A percentile compares a stretch with the other conserved stretches of the same genome.
Evolutionary conservation across 2,888 invertebrate genomes (phyloP).

Genomic region (Bellardia bayeri): DNA sequence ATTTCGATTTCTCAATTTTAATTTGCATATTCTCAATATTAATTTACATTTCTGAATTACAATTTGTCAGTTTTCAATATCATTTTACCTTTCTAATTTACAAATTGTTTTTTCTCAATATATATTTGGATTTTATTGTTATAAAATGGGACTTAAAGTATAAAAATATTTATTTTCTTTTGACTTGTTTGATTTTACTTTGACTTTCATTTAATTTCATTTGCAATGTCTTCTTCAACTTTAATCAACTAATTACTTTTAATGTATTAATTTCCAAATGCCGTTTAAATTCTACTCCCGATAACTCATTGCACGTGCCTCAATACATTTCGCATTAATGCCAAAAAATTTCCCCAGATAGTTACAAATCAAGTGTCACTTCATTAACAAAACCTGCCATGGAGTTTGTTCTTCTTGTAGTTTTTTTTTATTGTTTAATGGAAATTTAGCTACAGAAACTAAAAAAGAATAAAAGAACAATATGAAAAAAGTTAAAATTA

Average conservation of each 20-base stretch:
- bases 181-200: too few species aligned
- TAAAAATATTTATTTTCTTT: too few species aligned
- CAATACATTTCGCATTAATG: constrained; percentile 60
- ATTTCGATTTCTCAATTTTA: neutral
- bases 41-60: neutral
- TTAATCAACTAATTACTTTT: constrained; percentile 56
- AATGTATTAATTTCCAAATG: constrained; percentile 23
- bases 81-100: neutral
- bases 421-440: neutral
- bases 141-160: too few species aligned
- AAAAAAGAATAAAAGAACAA: neutral
- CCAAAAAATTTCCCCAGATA: constrained; percentile 52
- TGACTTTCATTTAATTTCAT: too few species aligned
- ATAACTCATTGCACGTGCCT: constrained; percentile 40
- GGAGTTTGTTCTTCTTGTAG: neutral
- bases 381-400: constrained; percentile 18
- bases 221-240: neutral
- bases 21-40: neutral
- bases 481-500: neutral
- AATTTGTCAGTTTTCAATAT: neutral
- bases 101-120: neutral
- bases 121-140: too few species aligned
- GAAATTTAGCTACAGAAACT: neutral
- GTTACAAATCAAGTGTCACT: constrained; percentile 61
- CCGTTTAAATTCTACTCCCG: neutral